Base-by-base conservation (phyloP, 92 coral and sea anemone genomes). In the Epizoanthus scotinus region DNA sequence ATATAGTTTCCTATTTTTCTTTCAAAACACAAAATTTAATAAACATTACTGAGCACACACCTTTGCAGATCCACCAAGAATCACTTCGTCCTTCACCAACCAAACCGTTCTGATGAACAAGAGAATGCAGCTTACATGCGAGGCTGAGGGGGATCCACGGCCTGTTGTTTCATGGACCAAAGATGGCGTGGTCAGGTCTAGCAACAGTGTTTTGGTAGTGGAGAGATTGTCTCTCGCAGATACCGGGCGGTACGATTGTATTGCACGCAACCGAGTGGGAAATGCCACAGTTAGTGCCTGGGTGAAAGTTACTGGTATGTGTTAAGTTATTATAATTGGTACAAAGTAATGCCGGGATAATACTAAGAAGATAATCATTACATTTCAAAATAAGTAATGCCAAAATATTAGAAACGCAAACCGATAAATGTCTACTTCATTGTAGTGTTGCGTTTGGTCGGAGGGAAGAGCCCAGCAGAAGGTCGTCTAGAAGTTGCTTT, bases 401-500 rank as follows among this genome's bases (percentile, higher is more conserved):
- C 24, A 6, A 19, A 24, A 58, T 19, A 58, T 5, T 58, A 8
- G 4, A 24, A 58, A 19, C 14, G 20, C 20, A 27, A 63, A 26
- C 31, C 10, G 2, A 26, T 14, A 9, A 47, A 47, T 15, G 19
- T 17, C 21, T 14, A 64, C 68, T 25, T 26, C 17, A 14, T 64
- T 14, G 1, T 13, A 64, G 69, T 31, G 42, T 24, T 64, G 42
- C 69, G 69, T 26, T 64, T 64, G 47, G 28, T 64, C 8, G 40
- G 20, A 1, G 69, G 69, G 12, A 12, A 5, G 69, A 64, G 44
- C 6, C 38, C 69, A 14, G 13, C 13, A 17, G 69, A 63, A 18
- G 69, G 69, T 63, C 69, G 69, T 25, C 18, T 63, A 29, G 69
- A 63, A 63, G n/a, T 63, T 17, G 69, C 40, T 5, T 26, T 63